Evolutionary conservation across 2,113 vertebrate species (phyloP).

Genomic region (Grammomys dolichurus): DNA sequence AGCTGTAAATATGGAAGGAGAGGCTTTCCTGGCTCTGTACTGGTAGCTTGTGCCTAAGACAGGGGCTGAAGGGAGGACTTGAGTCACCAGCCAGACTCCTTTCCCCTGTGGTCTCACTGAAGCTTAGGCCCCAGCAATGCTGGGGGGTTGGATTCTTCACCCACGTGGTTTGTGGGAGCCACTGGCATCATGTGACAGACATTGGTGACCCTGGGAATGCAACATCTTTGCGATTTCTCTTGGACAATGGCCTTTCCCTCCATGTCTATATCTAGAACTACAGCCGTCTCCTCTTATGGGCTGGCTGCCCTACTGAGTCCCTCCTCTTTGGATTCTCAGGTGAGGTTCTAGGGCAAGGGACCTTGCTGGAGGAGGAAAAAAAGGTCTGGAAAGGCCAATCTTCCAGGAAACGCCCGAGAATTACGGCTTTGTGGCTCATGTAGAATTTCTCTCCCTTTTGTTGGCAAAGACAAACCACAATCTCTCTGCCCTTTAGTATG

Average conservation of each 20-base stretch:
- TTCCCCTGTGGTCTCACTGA: background rate
- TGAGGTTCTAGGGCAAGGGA: background rate
- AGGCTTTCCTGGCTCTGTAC: background rate
- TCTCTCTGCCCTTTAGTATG: background rate
- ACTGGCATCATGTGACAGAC: background rate
- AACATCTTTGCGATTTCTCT: slow-evolving; percentile 13
- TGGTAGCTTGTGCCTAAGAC: background rate
- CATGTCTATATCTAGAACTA: background rate
- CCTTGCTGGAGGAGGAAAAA: background rate
- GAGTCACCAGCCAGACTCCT: background rate
- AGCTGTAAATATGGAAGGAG: background rate
- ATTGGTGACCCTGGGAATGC: background rate
- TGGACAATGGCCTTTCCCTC: background rate
- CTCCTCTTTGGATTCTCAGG: background rate
- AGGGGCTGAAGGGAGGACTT: accelerated
- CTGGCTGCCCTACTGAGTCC: background rate
- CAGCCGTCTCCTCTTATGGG: background rate
- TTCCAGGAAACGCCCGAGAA: background rate
- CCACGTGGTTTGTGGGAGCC: background rate
- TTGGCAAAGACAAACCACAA: background rate
- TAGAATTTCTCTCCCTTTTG: background rate
- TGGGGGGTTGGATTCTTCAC: slow-evolving; percentile 44
- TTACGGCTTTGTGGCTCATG: background rate
- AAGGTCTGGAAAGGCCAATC: background rate
- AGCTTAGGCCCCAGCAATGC: background rate